Base-by-base conservation (phyloP, 2,113 vertebrate genomes). In the Vulpes ferrilata region DNA sequence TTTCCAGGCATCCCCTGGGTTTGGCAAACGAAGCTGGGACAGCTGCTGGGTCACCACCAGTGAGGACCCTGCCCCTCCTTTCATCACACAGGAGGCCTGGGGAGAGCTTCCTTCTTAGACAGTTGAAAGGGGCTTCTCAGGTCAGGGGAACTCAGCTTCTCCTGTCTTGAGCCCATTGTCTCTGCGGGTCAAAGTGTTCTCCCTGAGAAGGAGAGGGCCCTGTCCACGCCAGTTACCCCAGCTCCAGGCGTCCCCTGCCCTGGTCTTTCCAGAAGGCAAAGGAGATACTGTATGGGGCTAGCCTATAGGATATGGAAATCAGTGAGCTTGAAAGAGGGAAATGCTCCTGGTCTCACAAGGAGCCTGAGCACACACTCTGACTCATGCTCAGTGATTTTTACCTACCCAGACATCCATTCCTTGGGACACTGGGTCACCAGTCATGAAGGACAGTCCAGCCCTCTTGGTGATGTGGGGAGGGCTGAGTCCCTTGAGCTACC, bases 1-100 rank as follows among this genome's bases (percentile, higher is more conserved):
- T 96, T 93, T 97, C 96, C 97, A 98, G 98, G 97, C 97, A 97
- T 95, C 95, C 93, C 95, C 80, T 91, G 83, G 25, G 74, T 92
- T 97, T 98, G 94, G 95, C 96, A 96, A 96, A 94, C 78, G 76
- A 81, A 88, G 84, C 85, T 57, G 67, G 60, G 90, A 81, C 90
- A 78, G 93, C 90, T 97, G 92, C 87, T 17, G 10, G 78, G 88
- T 96, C 80, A 59, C 67, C 22, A 53, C 73, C 81, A 86, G 30
- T 55, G 53, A 8, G 6, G 92, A 74, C 43, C 82, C 93, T 76
- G 20, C 48, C 32, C 57, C 11, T 32, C 59, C 60, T 87, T 38
- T 62, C 19, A n/a, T 93, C 67, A 55, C 79, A n/a, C 43, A 79
- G 64, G n/a, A 94, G 90, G 32, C 85, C 53, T 51, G 48, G 9